These are phyloP conservation scores for Zoanthus sociatus DNA, from an alignment of 92 coral and sea anemone species.

Conservation along the genomic window DNA sequence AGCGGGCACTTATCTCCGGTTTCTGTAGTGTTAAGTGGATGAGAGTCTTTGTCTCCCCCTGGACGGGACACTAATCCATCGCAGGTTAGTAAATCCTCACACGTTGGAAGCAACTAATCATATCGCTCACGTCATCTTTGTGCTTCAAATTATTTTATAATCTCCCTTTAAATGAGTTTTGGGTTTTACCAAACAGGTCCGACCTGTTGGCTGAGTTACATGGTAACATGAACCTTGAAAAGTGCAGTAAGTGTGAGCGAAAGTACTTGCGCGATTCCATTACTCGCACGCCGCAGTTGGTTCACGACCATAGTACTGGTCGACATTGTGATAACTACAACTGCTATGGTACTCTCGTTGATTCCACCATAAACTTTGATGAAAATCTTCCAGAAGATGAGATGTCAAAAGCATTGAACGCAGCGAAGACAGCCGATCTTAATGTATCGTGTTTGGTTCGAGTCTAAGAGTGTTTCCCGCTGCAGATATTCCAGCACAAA, in stretches of 20 bases:
- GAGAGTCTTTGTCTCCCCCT: too few species aligned
- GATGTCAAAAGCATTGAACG: slow-evolving; percentile 53
- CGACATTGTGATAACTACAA: slow-evolving; percentile 67
- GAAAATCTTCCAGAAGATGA: slow-evolving; percentile 73
- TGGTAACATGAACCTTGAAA: slow-evolving; percentile 78
- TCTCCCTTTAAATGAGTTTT: too few species aligned
- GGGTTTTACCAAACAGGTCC: slow-evolving; percentile 27
- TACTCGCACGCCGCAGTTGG: slow-evolving; percentile 62
- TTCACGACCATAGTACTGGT: slow-evolving; percentile 73
- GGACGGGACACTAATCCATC: too few species aligned
- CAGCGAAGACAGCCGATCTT: slow-evolving; percentile 56
- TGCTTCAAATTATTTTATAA: too few species aligned
- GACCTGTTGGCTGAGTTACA: slow-evolving; percentile 77
- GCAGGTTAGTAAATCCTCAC: too few species aligned
- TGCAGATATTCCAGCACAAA: slow-evolving; percentile 69
- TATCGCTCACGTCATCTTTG: too few species aligned
- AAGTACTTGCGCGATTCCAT: slow-evolving; percentile 73
- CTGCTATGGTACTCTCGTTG: slow-evolving; percentile 67
- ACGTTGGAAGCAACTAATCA: too few species aligned
- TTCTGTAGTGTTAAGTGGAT: too few species aligned
- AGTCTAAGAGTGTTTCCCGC: slow-evolving; percentile 71
- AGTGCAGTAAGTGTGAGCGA: slow-evolving; percentile 71
- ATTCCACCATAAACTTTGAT: slow-evolving; percentile 77
- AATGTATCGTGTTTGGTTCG: slow-evolving; percentile 66
- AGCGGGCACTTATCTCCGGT: too few species aligned